A percentile compares a stretch with the other conserved stretches of the same genome.
These are phyloP conservation scores for Pseudanteris insignis DNA, from an alignment of 2,888 invertebrate genomes.

Conservation along the genomic window DNA sequence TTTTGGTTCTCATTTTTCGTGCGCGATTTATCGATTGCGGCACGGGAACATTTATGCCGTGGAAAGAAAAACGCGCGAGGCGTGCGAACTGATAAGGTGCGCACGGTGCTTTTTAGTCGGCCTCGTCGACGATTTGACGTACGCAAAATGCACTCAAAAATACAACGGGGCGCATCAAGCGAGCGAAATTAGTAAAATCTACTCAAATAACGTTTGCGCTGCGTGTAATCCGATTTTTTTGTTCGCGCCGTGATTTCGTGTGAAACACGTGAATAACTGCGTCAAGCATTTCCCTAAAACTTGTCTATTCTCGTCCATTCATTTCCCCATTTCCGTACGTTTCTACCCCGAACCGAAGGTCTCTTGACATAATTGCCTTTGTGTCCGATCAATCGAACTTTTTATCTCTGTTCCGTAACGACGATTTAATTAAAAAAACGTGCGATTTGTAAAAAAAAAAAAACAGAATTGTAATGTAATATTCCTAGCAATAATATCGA, in stretches of 20 bases:
- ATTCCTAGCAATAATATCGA: slow-evolving; percentile 20
- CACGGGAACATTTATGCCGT: slow-evolving; percentile 11
- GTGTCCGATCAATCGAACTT: slow-evolving; percentile 7
- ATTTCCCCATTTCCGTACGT: not conserved
- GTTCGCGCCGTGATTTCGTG: not conserved
- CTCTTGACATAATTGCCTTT: slow-evolving; percentile 5
- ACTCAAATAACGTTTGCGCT: slow-evolving; percentile 11
- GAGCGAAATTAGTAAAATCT: slow-evolving; percentile 13
- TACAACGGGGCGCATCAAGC: slow-evolving; percentile 3
- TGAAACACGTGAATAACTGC: slow-evolving; percentile 6
- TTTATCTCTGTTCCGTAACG: not conserved
- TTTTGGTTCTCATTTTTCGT: no score
- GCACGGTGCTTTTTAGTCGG: slow-evolving; percentile 16
- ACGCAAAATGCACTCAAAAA: slow-evolving; percentile 14
- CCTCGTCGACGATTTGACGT: slow-evolving; percentile 17
- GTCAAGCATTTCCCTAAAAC: not conserved
- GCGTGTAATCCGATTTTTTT: slow-evolving; percentile 9
- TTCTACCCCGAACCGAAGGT: not conserved
- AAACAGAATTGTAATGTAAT: slow-evolving; percentile 12
- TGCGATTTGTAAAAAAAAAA: no score
- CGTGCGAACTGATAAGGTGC: no score
- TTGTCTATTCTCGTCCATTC: not conserved
- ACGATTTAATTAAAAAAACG: slow-evolving; percentile 2
- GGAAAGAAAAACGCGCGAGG: not conserved
- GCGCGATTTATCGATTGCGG: no score